Evolutionary conservation across 2,113 vertebrate species (phyloP).

Genomic region (Astatoreochromis straeleni): DNA sequence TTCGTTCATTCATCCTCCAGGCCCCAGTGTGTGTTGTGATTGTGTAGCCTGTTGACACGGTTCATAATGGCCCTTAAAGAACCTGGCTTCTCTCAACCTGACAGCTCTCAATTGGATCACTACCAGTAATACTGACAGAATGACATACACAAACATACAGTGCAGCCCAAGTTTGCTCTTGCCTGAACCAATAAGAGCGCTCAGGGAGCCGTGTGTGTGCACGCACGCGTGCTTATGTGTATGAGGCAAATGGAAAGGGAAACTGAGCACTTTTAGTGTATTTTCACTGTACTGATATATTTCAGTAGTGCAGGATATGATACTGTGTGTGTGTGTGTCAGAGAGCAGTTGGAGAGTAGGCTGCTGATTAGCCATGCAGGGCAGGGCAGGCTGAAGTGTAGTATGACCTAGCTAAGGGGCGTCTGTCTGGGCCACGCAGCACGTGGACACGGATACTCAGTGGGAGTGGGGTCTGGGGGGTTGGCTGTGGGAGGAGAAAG

Average conservation of each 20-base stretch:
- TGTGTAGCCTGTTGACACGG: constrained; percentile 58
- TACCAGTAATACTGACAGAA: constrained; percentile 56
- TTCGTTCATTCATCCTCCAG: constrained; percentile 52
- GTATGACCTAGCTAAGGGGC: constrained; percentile 50
- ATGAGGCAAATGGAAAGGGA: not conserved
- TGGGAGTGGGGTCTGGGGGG: constrained; percentile 1
- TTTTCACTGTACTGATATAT: constrained; percentile 28
- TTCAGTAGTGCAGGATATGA: constrained; percentile 15
- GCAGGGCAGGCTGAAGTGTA: constrained; percentile 21
- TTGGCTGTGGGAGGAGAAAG: not conserved
- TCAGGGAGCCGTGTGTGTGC: not conserved
- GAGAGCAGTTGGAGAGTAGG: constrained; percentile 16
- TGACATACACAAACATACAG: constrained; percentile 61
- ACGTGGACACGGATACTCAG: constrained; percentile 55
- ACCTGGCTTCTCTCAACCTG: constrained; percentile 55
- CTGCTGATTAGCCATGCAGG: constrained; percentile 45
- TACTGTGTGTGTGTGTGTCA: not conserved
- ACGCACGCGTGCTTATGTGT: not conserved
- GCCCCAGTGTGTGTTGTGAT: constrained; percentile 55
- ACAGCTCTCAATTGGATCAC: constrained; percentile 53
- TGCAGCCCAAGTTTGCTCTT: constrained; percentile 26
- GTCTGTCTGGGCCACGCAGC: constrained; percentile 66
- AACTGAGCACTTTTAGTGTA: not conserved
- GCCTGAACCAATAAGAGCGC: constrained; percentile 27
- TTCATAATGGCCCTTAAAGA: constrained; percentile 60